Evolutionary conservation across 2,888 invertebrate genomes (phyloP).

Genomic region (Metallyticus violacea): DNA sequence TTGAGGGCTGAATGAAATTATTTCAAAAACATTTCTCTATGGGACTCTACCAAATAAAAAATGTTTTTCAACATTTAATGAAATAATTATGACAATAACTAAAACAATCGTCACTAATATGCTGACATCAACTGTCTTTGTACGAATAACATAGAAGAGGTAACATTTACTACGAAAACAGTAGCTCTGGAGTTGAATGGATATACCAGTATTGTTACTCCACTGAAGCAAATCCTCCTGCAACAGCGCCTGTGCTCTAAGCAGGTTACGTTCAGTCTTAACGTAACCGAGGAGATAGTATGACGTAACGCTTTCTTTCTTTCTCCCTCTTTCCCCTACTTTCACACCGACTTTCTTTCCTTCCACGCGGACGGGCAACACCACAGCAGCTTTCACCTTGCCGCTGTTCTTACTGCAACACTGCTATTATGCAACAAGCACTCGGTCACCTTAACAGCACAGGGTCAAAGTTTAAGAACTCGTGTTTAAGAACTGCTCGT

Average conservation of each 20-base stretch:
- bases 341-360: conserved; percentile 1
- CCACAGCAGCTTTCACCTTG: not conserved
- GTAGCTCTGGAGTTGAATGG: too few relatives aligned
- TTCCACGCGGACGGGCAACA: not conserved
- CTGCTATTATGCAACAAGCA: not conserved
- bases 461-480: not conserved
- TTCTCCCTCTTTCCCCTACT: not conserved
- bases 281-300: not conserved
- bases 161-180: too few relatives aligned
- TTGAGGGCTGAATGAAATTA: too few relatives aligned
- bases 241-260: not conserved
- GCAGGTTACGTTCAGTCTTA: not conserved
- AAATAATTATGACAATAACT: too few relatives aligned
- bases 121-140: too few relatives aligned
- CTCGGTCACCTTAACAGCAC: not conserved
- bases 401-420: not conserved
- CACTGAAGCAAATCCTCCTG: not conserved
- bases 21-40: too few relatives aligned
- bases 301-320: conserved; percentile 4
- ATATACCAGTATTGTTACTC: too few relatives aligned
- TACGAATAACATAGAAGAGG: too few relatives aligned
- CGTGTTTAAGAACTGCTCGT: too few relatives aligned
- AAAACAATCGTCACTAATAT: too few relatives aligned
- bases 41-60: too few relatives aligned
- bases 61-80: too few relatives aligned